These are phyloP conservation scores for Hyposmocoma kahamanoa DNA, from an alignment of 1,140 invertebrate species.

Conservation along the genomic window DNA sequence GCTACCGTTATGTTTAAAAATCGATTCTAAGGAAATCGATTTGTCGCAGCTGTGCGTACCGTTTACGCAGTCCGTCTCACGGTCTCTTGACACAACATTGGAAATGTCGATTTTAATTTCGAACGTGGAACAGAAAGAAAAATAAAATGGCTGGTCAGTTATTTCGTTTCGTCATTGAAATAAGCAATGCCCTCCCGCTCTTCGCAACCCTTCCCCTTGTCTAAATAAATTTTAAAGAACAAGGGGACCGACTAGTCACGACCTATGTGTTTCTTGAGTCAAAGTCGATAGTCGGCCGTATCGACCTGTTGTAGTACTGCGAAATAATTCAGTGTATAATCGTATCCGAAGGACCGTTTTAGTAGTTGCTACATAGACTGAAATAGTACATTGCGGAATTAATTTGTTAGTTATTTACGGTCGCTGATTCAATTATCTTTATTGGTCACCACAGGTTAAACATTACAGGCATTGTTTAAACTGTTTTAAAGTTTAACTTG, in stretches of 20 bases:
- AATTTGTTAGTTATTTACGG: background rate
- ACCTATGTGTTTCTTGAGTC: background rate
- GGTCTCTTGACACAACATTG: constrained; percentile 24
- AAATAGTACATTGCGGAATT: constrained; percentile 11
- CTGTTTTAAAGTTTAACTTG: too few relatives aligned
- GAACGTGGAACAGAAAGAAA: too few relatives aligned
- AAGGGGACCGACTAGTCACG: background rate
- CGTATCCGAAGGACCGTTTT: constrained; percentile 41
- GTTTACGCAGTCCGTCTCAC: constrained; percentile 62
- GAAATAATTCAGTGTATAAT: constrained; percentile 51
- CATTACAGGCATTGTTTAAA: too few relatives aligned
- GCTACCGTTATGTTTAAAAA: constrained; percentile 67
- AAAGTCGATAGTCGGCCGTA: constrained; percentile 12
- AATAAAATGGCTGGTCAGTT: too few relatives aligned
- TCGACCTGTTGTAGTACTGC: constrained; percentile 27
- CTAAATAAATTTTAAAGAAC: too few relatives aligned
- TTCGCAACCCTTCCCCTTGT: too few relatives aligned
- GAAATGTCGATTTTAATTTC: background rate
- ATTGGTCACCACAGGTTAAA: too few relatives aligned
- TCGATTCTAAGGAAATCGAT: constrained; percentile 61
- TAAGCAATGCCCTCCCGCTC: too few relatives aligned
- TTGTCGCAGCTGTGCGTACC: constrained; percentile 55
- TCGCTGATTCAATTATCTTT: background rate
- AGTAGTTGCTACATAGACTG: constrained; percentile 34
- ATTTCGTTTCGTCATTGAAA: too few relatives aligned